Evolutionary conservation across 30 jellyfish, hydroid and myxozoan genomes (phyloP).

Genomic region (Mastigias papua): DNA sequence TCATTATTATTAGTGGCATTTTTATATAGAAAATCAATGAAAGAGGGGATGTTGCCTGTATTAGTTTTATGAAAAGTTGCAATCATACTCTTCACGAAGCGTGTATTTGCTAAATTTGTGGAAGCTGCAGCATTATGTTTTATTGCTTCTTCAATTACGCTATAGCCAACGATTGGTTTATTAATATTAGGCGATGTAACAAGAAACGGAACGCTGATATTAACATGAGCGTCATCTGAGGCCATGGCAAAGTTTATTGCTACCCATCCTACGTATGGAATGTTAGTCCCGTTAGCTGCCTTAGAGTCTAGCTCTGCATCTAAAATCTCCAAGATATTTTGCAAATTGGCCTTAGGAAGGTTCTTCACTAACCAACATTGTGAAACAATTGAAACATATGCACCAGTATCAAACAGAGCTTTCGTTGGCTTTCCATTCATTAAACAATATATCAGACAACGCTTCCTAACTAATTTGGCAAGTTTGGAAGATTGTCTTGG

Average conservation of each 20-base stretch:
- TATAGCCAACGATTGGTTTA: not conserved
- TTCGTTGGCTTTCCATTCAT: slow-evolving; percentile 4
- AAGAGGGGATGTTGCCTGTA: slow-evolving; percentile 17
- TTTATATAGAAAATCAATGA: slow-evolving; percentile 13
- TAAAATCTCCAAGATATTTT: slow-evolving; percentile 31
- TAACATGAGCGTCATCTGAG: not conserved
- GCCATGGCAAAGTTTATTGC: slow-evolving; percentile 21
- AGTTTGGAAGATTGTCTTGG: slow-evolving; percentile 24
- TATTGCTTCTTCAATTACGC: not conserved
- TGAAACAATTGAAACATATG: slow-evolving; percentile 40
- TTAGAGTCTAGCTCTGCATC: slow-evolving; percentile 4
- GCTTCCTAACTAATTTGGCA: slow-evolving; percentile 33
- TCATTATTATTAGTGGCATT: slow-evolving; percentile 32
- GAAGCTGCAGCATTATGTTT: not conserved
- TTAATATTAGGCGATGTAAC: not conserved
- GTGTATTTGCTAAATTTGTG: not conserved
- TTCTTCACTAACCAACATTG: slow-evolving; percentile 18
- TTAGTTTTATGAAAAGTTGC: slow-evolving; percentile 7
- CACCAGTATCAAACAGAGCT: slow-evolving; percentile 56
- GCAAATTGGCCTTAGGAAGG: slow-evolving; percentile 8
- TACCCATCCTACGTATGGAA: slow-evolving; percentile 42
- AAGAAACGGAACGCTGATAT: not conserved
- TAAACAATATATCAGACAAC: not conserved
- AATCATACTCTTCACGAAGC: not conserved
- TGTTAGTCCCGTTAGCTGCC: slow-evolving; percentile 52